Evolutionary conservation across 2,888 invertebrate species (phyloP).

Genomic region (Therioaphis trifolii): DNA sequence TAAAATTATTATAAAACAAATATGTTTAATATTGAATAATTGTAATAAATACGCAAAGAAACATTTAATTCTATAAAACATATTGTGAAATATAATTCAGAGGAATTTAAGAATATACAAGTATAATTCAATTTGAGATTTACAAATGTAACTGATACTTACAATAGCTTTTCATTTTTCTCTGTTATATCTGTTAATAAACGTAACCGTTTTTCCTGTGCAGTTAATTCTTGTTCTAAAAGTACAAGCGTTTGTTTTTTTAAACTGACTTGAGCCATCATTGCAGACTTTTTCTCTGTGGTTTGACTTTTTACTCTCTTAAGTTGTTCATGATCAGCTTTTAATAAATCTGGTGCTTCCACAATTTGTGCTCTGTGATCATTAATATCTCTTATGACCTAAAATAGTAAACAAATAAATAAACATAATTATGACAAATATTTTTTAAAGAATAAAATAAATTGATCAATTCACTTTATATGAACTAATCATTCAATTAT

Average conservation of each 20-base stretch:
- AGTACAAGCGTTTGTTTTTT: slow-evolving; percentile 55
- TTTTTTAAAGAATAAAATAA: not conserved
- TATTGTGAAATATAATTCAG: no score
- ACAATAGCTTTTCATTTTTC: slow-evolving; percentile 37
- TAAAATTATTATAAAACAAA: not conserved
- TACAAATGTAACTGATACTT: not conserved
- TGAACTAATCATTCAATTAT: no score
- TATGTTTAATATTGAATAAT: not conserved
- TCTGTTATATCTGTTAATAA: slow-evolving; percentile 48
- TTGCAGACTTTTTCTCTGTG: slow-evolving; percentile 45
- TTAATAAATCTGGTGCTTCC: slow-evolving; percentile 54
- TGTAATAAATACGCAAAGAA: no score
- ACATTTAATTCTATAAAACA: no score
- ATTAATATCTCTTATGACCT: slow-evolving; percentile 48
- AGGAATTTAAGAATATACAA: no score
- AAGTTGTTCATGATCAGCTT: slow-evolving; percentile 47
- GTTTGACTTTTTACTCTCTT: slow-evolving; percentile 39
- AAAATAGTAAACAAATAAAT: slow-evolving; percentile 1
- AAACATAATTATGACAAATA: not conserved
- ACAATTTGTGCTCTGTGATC: slow-evolving; percentile 47
- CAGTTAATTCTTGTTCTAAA: slow-evolving; percentile 50
- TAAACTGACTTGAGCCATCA: slow-evolving; percentile 40
- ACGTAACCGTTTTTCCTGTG: slow-evolving; percentile 51
- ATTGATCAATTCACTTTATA: no score
- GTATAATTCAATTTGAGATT: not conserved